phyloP scores from a whole-genome alignment of 2,797 vertebrate species.

The Peromyscus aztecus region DNA sequence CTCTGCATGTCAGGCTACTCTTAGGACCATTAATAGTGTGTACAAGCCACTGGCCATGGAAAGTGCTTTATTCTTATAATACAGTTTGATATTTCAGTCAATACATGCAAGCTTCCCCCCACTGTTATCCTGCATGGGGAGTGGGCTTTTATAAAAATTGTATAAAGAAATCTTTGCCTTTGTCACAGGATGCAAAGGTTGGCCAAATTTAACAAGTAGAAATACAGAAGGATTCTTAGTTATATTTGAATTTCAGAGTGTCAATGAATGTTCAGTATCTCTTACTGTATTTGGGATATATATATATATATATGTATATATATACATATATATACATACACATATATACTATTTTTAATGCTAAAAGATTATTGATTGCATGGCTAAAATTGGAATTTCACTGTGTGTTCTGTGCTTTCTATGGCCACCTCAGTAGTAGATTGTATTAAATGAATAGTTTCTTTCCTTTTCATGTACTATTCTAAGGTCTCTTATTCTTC shows the following conservation, averaged over 20 bases:
- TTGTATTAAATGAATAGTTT: not conserved
- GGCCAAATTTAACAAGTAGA: not conserved
- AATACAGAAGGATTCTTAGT: not conserved
- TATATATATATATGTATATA: not conserved
- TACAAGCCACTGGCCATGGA: accelerated
- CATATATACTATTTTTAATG: not conserved
- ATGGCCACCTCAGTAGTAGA: not conserved
- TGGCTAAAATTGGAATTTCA: not conserved
- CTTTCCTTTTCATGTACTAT: not conserved
- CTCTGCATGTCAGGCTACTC: no score
- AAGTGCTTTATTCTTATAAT: not conserved
- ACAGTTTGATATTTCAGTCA: not conserved
- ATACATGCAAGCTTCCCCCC: accelerated
- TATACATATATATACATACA: not conserved
- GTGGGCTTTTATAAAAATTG: not conserved
- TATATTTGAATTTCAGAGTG: not conserved
- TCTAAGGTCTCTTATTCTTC: not conserved
- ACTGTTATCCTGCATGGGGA: not conserved
- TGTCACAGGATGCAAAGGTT: not conserved
- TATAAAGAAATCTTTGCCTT: not conserved
- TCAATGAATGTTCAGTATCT: not conserved
- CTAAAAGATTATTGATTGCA: not conserved
- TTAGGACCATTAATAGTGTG: accelerated
- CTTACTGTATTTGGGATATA: not conserved
- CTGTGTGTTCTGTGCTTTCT: not conserved